Conservation (phyloP, 92 coral and sea anemone species). For the Phenganax marumi region DNA sequence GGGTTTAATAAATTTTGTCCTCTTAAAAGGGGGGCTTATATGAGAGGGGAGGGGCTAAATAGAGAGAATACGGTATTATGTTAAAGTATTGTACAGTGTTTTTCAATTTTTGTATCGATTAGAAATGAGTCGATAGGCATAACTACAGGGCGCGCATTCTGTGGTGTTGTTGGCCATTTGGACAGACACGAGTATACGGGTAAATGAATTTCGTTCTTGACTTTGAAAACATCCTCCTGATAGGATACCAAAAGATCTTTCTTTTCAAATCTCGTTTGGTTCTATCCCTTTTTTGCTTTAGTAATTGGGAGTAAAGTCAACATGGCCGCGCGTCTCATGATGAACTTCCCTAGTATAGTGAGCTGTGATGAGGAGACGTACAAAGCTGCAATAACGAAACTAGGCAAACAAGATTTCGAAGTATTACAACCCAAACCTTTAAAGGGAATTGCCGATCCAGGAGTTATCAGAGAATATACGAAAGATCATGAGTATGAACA, state of each 20-base stretch:
- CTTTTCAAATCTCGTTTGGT: not conserved
- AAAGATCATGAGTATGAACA: conserved; percentile 70
- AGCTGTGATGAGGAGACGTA: conserved; percentile 96
- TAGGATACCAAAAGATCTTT: not conserved
- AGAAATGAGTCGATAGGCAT: conserved; percentile 97
- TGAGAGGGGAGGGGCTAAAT: too few relatives aligned
- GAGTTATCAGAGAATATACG: conserved; percentile 85
- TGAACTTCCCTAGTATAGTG: conserved; percentile 82
- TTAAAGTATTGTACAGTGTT: too few relatives aligned
- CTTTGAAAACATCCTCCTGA: not conserved
- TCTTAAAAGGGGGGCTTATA: too few relatives aligned
- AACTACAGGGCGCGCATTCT: conserved; percentile 92
- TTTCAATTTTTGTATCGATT: not conserved
- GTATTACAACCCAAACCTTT: conserved; percentile 68
- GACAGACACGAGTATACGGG: conserved; percentile 99
- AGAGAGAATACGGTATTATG: not conserved
- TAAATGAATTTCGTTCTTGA: not conserved
- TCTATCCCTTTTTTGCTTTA: conserved; percentile 1
- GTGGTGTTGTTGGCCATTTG: conserved; percentile 96
- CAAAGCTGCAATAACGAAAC: conserved; percentile 73
- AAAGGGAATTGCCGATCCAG: conserved; percentile 97
- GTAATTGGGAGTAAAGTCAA: conserved; percentile 95
- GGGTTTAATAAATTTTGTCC: not conserved
- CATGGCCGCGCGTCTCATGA: conserved; percentile 99
- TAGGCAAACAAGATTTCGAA: conserved; percentile 91